phyloP scores from a whole-genome alignment of 2,797 vertebrate genomes.

The Scolopax bukidnonensis region DNA sequence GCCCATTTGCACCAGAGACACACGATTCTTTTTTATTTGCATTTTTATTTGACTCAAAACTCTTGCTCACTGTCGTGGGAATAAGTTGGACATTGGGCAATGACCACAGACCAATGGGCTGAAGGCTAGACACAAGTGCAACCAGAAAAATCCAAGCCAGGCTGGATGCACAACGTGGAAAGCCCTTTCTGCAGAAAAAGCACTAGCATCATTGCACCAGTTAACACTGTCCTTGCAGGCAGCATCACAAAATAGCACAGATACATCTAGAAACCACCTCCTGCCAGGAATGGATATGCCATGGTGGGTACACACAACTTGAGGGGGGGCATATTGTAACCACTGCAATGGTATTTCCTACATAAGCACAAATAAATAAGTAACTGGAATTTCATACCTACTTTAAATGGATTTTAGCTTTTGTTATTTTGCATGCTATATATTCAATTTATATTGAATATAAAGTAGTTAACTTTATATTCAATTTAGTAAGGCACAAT shows the following conservation, averaged over 20 bases:
- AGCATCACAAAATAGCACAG: background rate
- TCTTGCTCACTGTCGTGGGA: background rate
- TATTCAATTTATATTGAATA: background rate
- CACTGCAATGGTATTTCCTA: background rate
- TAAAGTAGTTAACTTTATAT: too few relatives aligned
- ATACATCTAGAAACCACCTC: background rate
- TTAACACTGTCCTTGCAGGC: background rate
- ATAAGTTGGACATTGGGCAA: background rate
- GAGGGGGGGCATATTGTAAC: background rate
- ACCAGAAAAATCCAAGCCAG: background rate
- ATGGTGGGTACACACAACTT: background rate
- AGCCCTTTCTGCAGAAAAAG: background rate
- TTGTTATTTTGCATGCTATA: accelerated
- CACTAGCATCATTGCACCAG: background rate
- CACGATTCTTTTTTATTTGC: background rate
- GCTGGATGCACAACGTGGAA: background rate
- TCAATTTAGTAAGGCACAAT: background rate
- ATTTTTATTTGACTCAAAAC: background rate
- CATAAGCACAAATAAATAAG: background rate
- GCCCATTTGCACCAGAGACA: background rate
- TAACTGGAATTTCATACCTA: background rate
- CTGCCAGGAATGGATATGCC: background rate
- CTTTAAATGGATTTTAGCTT: background rate
- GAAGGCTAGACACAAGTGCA: accelerated
- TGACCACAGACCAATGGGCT: background rate